Conservation (phyloP, 2,797 vertebrate genomes). For the Cyclura pinguis region DNA sequence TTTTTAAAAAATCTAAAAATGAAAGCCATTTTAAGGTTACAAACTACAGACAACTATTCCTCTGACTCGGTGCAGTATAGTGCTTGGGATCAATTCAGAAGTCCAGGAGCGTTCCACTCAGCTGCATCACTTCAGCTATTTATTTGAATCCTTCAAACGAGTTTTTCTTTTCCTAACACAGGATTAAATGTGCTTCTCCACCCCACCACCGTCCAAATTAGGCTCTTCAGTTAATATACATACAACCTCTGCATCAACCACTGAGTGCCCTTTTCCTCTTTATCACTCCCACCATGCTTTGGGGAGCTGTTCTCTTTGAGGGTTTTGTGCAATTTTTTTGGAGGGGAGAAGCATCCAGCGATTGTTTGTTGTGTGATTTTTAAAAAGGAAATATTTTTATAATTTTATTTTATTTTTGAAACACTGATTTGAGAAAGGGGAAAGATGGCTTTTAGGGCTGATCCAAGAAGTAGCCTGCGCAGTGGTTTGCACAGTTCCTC, state of each 20-base stretch:
- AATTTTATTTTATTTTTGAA: too few relatives aligned
- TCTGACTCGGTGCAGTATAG: neutral
- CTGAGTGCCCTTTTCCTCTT: neutral
- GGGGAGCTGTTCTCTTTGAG: neutral
- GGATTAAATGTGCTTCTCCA: neutral
- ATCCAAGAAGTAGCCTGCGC: too few relatives aligned
- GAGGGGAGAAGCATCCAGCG: too few relatives aligned
- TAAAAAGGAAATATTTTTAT: too few relatives aligned
- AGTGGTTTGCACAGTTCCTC: too few relatives aligned
- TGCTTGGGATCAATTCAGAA: neutral
- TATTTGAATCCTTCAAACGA: neutral
- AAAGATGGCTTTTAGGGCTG: too few relatives aligned
- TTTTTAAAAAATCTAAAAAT: neutral
- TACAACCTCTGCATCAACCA: neutral
- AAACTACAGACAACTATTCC: neutral
- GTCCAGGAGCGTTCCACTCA: neutral
- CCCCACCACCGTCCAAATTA: too few relatives aligned
- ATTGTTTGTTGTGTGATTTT: too few relatives aligned
- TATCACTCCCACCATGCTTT: neutral
- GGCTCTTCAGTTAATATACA: neutral
- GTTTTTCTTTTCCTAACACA: neutral
- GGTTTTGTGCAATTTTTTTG: too few relatives aligned
- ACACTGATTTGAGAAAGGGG: too few relatives aligned
- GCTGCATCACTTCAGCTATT: neutral
- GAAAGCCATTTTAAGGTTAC: neutral